Evolutionary conservation across 1,140 invertebrate species (phyloP).

Genomic region (Neodiprion virginianus): DNA sequence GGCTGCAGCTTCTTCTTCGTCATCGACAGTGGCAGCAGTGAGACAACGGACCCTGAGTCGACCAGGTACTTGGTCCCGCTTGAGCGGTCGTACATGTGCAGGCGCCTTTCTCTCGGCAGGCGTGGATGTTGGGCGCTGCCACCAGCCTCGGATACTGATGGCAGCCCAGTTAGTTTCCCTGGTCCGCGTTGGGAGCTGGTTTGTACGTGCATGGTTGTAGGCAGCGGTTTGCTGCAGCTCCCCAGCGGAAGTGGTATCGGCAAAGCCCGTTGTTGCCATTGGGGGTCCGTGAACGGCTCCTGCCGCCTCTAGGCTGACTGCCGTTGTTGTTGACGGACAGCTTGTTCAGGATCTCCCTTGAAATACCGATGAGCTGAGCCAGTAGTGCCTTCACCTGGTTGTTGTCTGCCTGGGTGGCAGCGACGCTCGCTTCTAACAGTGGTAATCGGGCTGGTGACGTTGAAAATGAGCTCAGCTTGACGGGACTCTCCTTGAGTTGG

Average conservation of each 20-base stretch:
- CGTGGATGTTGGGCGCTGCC: slow-evolving; percentile 13
- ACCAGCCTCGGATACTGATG: neutral
- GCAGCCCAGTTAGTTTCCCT: slow-evolving; percentile 10
- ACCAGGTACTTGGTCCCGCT: slow-evolving; percentile 18
- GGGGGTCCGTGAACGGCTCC: neutral
- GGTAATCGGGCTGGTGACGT: neutral
- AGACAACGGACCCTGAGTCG: slow-evolving; percentile 19
- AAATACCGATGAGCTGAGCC: neutral
- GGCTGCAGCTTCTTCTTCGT: neutral
- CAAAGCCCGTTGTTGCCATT: neutral
- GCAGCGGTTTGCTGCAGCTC: neutral
- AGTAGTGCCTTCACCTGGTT: neutral
- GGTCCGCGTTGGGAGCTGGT: neutral
- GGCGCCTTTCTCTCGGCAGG: slow-evolving; percentile 13
- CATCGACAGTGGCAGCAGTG: neutral
- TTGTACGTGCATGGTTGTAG: neutral
- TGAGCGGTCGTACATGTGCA: slow-evolving; percentile 12
- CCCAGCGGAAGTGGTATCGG: neutral
- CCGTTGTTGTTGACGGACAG: too few relatives aligned
- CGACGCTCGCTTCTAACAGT: neutral
- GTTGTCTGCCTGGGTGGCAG: neutral
- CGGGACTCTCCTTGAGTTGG: slow-evolving; percentile 53
- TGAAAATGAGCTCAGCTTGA: slow-evolving; percentile 33
- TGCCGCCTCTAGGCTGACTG: neutral
- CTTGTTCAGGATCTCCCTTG: neutral